Evolutionary conservation across 37 sponge, comb jelly and placozoan species (phyloP).

Genomic region (Oscarella lobularis): DNA sequence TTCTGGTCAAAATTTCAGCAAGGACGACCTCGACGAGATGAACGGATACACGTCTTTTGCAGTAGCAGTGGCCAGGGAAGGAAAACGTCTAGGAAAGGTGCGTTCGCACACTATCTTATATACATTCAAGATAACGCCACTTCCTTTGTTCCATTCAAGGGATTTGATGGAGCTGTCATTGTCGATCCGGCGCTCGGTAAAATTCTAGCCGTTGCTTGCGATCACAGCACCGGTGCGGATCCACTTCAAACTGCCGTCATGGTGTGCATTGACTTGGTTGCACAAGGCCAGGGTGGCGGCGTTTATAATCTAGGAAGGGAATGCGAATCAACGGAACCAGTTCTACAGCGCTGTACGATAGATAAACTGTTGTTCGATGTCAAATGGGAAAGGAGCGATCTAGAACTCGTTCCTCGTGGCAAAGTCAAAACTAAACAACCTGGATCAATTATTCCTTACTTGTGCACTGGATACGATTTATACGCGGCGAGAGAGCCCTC

Average conservation of each 20-base stretch:
- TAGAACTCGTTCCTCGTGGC: too few relatives aligned
- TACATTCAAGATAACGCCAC: too few relatives aligned
- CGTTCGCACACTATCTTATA: not conserved
- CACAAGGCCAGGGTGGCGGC: constrained; percentile 60
- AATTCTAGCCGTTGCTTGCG: constrained; percentile 38
- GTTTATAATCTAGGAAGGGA: constrained; percentile 17
- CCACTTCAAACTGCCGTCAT: constrained; percentile 78
- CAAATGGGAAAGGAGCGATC: not conserved
- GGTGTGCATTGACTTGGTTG: constrained; percentile 71
- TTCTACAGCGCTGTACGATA: not conserved
- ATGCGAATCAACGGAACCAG: not conserved
- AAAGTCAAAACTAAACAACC: constrained; percentile 32
- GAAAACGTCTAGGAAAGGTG: not conserved
- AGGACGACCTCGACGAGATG: constrained; percentile 20
- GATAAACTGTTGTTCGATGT: not conserved
- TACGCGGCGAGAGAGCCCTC: constrained; percentile 81
- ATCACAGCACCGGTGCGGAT: constrained; percentile 8
- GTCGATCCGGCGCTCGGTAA: constrained; percentile 33
- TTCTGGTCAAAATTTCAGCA: constrained; percentile 27
- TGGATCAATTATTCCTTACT: constrained; percentile 33
- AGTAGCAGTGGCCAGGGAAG: constrained; percentile 13
- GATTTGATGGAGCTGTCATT: constrained; percentile 49
- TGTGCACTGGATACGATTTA: constrained; percentile 86
- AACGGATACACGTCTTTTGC: constrained; percentile 54
- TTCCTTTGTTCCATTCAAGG: constrained; percentile 10